Evolutionary conservation across 2,113 vertebrate species (phyloP).

Genomic region (Seriola dumerili): DNA sequence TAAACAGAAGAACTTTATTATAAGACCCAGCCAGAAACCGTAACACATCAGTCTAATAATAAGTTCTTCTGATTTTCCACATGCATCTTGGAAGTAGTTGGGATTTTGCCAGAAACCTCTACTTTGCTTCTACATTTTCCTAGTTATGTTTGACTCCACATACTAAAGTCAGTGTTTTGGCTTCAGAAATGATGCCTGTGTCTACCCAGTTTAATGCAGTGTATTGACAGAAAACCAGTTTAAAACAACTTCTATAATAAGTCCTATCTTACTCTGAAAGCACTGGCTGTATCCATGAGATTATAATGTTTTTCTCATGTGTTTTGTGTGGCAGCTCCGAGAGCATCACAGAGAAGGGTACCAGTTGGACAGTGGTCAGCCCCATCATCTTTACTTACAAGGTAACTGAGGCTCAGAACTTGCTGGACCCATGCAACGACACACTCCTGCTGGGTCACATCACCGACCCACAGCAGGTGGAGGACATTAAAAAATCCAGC

Average conservation of each 20-base stretch:
- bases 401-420: slow-evolving; percentile 81
- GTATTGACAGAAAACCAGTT: background rate
- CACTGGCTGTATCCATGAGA: background rate
- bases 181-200: too few relatives aligned
- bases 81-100: too few relatives aligned
- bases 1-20: too few relatives aligned
- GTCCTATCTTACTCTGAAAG: background rate
- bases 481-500: slow-evolving; percentile 64
- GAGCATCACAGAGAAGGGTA: slow-evolving; percentile 71
- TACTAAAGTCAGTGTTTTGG: too few relatives aligned
- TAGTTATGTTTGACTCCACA: too few relatives aligned
- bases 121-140: too few relatives aligned
- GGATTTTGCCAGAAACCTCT: too few relatives aligned
- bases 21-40: too few relatives aligned
- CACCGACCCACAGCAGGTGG: slow-evolving; percentile 76
- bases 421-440: slow-evolving; percentile 84
- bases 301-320: slow-evolving; percentile 1
- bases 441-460: slow-evolving; percentile 87
- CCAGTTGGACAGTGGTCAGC: slow-evolving; percentile 86
- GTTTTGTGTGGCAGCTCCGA: slow-evolving; percentile 81
- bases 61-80: too few relatives aligned
- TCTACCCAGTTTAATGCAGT: background rate
- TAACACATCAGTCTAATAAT: too few relatives aligned
- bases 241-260: background rate
- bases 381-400: slow-evolving; percentile 88